These are phyloP conservation scores for Megalonaias nervosa DNA, from an alignment of 1,140 invertebrate species.

Conservation along the genomic window DNA sequence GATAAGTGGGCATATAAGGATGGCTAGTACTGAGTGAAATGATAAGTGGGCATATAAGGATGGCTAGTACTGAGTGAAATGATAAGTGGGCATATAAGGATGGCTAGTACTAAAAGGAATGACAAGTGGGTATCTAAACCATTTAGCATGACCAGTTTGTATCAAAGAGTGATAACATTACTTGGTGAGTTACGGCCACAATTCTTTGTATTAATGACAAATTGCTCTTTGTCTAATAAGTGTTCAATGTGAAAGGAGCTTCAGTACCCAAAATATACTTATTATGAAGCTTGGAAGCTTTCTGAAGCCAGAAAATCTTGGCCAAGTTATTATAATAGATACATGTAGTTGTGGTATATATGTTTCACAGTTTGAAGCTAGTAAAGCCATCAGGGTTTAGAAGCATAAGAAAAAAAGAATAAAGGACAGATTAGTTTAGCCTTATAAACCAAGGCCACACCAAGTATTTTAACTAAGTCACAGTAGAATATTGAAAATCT, in stretches of 20 bases:
- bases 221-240: constrained; percentile 25
- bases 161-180: not conserved
- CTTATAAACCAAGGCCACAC: too few relatives aligned
- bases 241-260: constrained; percentile 35
- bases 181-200: not conserved
- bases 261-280: constrained; percentile 27
- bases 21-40: too few relatives aligned
- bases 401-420: not conserved
- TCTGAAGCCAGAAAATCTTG: constrained; percentile 3
- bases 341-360: too few relatives aligned
- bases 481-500: too few relatives aligned
- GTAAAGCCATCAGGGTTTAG: constrained; percentile 2
- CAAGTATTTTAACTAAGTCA: too few relatives aligned
- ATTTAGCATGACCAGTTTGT: not conserved
- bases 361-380: not conserved
- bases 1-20: too few relatives aligned
- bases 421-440: not conserved
- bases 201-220: not conserved
- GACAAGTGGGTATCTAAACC: not conserved
- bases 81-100: not conserved
- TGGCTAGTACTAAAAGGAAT: constrained; percentile 2
- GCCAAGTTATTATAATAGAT: constrained; percentile 1
- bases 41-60: too few relatives aligned
- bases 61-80: too few relatives aligned
- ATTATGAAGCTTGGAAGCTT: constrained; percentile 17